phyloP scores from a whole-genome alignment of 2,797 vertebrate species.

The Leucoraja ocellata region DNA sequence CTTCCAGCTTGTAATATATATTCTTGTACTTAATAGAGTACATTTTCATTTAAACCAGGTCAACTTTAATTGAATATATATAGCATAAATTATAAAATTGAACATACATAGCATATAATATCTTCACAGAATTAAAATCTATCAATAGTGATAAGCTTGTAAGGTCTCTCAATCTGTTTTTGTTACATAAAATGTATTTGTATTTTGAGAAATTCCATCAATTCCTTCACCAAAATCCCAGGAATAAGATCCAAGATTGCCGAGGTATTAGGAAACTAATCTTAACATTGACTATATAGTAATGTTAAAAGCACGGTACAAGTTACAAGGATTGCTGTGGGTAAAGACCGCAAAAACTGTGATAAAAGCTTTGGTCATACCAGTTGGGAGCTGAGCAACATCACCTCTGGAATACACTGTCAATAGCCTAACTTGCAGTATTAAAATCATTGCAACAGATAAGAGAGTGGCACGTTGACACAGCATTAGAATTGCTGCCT shows the following conservation, averaged over 20 bases:
- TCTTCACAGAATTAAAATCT: neutral
- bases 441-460: too few relatives aligned
- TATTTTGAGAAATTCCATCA: neutral
- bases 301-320: neutral
- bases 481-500: too few relatives aligned
- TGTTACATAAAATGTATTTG: neutral
- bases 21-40: neutral
- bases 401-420: neutral
- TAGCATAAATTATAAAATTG: neutral
- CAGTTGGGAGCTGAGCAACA: neutral
- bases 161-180: neutral
- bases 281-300: too few relatives aligned
- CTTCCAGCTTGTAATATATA: neutral
- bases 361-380: neutral
- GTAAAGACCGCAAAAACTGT: neutral
- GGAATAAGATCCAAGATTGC: too few relatives aligned
- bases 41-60: neutral
- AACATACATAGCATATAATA: neutral
- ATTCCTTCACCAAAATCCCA: neutral
- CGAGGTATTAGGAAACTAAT: too few relatives aligned
- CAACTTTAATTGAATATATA: neutral
- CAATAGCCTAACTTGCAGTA: too few relatives aligned
- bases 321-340: neutral
- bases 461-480: too few relatives aligned
- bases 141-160: neutral